Conservation (phyloP, 2,113 vertebrate genomes). For the Myiagra hebetior region DNA sequence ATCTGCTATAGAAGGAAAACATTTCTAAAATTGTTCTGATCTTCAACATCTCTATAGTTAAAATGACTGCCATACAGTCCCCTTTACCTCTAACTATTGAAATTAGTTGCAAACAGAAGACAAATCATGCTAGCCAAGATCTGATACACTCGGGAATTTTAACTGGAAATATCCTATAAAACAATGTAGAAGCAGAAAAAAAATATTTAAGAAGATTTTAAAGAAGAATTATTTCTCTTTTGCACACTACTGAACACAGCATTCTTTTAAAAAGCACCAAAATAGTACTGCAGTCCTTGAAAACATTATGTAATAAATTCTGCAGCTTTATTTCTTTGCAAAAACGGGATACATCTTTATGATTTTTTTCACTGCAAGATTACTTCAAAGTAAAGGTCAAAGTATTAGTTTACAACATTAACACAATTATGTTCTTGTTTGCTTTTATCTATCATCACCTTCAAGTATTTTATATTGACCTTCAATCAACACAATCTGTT, state of each 20-base stretch:
- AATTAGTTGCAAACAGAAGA: neutral
- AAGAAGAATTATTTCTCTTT: neutral
- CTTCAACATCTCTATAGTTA: neutral
- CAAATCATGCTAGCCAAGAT: neutral
- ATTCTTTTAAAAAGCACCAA: neutral
- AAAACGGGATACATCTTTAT: neutral
- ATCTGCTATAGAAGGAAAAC: neutral
- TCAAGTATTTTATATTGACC: neutral
- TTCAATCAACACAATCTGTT: neutral
- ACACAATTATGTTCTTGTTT: neutral
- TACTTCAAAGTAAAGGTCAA: neutral
- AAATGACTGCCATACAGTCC: neutral
- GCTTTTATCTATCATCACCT: neutral
- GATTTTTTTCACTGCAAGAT: neutral
- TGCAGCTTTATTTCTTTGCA: neutral
- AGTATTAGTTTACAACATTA: neutral
- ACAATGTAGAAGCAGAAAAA: neutral
- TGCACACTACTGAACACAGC: neutral
- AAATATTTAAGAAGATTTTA: neutral
- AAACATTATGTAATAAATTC: conserved; percentile 2
- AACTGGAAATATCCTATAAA: neutral
- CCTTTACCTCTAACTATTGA: neutral
- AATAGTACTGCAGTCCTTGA: neutral
- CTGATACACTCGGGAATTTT: neutral
- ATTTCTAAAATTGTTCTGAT: neutral